Conservation (phyloP, 92 coral and sea anemone species). For the Paragorgia papillata region DNA sequence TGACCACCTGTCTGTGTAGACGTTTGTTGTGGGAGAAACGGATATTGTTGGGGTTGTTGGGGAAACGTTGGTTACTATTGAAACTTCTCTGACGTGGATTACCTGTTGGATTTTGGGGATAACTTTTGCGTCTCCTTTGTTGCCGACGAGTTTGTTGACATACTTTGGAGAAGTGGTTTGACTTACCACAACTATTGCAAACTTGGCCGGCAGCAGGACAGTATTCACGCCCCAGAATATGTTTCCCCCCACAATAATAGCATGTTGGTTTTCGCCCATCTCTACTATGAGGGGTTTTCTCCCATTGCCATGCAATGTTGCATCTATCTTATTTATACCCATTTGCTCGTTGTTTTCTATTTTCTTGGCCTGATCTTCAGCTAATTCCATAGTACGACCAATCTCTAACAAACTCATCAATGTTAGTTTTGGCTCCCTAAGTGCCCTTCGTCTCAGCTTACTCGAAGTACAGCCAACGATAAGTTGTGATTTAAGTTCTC, state of each 20-base stretch:
- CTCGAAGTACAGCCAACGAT: slow-evolving; percentile 40
- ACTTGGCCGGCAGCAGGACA: slow-evolving; percentile 57
- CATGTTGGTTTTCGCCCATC: slow-evolving; percentile 36
- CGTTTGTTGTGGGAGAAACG: not conserved
- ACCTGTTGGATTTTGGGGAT: slow-evolving; percentile 30
- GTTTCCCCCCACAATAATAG: slow-evolving; percentile 57
- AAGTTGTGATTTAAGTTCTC: slow-evolving; percentile 25
- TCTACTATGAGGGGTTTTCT: not conserved
- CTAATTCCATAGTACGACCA: slow-evolving; percentile 56
- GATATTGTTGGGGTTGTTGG: no score
- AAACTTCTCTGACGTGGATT: slow-evolving; percentile 9
- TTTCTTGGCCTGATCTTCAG: slow-evolving; percentile 45
- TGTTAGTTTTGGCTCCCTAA: slow-evolving; percentile 42
- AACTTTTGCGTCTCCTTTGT: slow-evolving; percentile 29
- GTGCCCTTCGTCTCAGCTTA: slow-evolving; percentile 53
- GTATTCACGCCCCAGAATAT: slow-evolving; percentile 16
- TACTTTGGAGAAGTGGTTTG: slow-evolving; percentile 51
- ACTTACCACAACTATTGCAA: slow-evolving; percentile 61
- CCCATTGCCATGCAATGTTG: slow-evolving; percentile 8
- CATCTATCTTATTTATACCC: slow-evolving; percentile 1
- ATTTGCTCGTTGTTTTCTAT: slow-evolving; percentile 29
- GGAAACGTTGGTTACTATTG: not conserved
- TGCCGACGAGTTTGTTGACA: slow-evolving; percentile 16
- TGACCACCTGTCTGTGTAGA: not conserved
- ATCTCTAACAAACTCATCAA: slow-evolving; percentile 43